phyloP scores from a whole-genome alignment of 2,888 invertebrate species.

The Oxystoma pomonae region DNA sequence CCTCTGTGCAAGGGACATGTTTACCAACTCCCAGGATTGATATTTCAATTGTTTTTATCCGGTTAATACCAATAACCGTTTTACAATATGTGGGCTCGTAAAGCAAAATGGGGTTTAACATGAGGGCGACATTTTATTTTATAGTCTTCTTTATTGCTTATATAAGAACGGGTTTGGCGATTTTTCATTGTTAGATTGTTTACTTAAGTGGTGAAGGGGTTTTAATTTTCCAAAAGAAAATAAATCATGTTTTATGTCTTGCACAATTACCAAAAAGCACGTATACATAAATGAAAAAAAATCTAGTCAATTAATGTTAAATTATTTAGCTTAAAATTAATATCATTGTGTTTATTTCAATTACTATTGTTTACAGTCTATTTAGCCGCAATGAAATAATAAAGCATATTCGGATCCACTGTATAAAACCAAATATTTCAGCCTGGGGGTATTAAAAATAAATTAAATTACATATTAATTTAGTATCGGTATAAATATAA shows the following conservation, averaged over 20 bases:
- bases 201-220: no score
- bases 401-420: neutral
- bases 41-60: no score
- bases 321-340: neutral
- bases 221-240: no score
- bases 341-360: neutral
- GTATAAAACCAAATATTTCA: neutral
- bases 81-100: neutral
- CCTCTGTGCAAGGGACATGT: no score
- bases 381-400: neutral
- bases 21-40: no score
- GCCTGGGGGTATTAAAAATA: conserved; percentile 10
- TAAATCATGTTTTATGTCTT: no score
- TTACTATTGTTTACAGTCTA: neutral
- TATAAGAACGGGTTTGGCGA: no score
- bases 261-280: no score
- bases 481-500: conserved; percentile 16
- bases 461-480: conserved; percentile 16
- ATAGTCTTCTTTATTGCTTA: neutral
- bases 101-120: neutral
- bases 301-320: neutral
- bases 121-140: neutral
- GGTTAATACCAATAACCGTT: neutral
- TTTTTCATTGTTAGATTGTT: no score
- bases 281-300: neutral